These are phyloP conservation scores for Morpho achilles DNA, from an alignment of 2,888 invertebrate genomes.

Conservation along the genomic window DNA sequence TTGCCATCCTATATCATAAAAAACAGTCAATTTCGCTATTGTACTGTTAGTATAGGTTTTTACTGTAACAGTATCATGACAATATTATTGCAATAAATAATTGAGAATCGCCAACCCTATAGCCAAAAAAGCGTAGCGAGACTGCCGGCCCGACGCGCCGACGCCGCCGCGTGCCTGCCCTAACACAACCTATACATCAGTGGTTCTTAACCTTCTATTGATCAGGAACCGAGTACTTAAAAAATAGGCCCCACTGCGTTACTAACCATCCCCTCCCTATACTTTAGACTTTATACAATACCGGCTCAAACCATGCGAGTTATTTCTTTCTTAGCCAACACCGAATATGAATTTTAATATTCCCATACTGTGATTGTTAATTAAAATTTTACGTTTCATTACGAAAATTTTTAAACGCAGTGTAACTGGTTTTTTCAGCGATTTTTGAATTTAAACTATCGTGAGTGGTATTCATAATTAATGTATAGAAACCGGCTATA, in stretches of 20 bases:
- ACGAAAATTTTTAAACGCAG: too few relatives aligned
- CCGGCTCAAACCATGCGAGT: slow-evolving; percentile 6
- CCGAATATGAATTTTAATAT: not conserved
- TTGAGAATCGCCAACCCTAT: slow-evolving; percentile 48
- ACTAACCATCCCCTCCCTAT: slow-evolving; percentile 21
- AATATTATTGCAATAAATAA: not conserved
- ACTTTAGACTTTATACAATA: slow-evolving; percentile 14
- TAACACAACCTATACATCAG: slow-evolving; percentile 56
- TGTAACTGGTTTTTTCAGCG: too few relatives aligned
- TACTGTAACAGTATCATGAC: too few relatives aligned
- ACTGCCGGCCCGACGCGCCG: slow-evolving; percentile 42
- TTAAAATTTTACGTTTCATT: too few relatives aligned
- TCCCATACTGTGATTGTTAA: too few relatives aligned
- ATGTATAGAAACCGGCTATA: too few relatives aligned
- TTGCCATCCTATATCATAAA: too few relatives aligned
- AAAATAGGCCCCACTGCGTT: slow-evolving; percentile 25
- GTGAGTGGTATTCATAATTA: too few relatives aligned
- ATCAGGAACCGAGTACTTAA: slow-evolving; percentile 19
- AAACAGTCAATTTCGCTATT: too few relatives aligned
- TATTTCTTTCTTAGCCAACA: slow-evolving; percentile 2
- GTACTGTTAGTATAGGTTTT: too few relatives aligned
- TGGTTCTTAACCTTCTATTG: slow-evolving; percentile 28
- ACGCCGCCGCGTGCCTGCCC: slow-evolving; percentile 68
- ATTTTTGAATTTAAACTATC: too few relatives aligned
- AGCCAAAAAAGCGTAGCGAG: slow-evolving; percentile 55